A percentile compares a stretch with the other conserved stretches of the same genome.
phyloP scores from a whole-genome alignment of 2,888 invertebrate species.

The Tetragonula carbonaria region DNA sequence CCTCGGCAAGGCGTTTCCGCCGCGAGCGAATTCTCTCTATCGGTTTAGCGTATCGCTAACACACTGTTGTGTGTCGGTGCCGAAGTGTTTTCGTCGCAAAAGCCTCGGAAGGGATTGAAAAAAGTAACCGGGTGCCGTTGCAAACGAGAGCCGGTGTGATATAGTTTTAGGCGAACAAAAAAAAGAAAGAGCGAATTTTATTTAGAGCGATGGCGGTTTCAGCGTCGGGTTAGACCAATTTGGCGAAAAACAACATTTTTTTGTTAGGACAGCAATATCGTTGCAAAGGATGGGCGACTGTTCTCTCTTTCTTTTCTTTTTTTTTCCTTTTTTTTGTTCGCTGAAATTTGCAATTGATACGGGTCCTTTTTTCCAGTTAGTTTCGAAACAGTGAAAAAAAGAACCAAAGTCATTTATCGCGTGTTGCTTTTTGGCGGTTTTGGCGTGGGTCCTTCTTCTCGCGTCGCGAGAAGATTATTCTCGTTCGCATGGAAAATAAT shows the following conservation, averaged over 20 bases:
- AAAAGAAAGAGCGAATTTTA: neutral
- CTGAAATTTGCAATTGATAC: neutral
- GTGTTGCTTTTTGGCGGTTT: neutral
- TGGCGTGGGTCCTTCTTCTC: neutral
- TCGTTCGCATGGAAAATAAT: neutral
- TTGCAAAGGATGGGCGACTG: neutral
- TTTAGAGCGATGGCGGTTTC: too few species aligned
- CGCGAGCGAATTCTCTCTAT: constrained; percentile 6
- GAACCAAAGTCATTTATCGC: neutral
- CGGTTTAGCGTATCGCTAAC: constrained; percentile 18
- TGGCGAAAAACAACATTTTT: neutral
- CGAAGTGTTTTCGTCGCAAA: constrained; percentile 10
- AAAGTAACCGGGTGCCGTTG: neutral
- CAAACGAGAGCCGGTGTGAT: neutral
- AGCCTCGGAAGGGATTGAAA: neutral
- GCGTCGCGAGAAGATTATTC: too few species aligned
- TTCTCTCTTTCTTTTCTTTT: too few species aligned
- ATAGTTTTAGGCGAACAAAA: neutral
- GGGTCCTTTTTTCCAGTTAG: neutral
- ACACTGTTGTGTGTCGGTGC: neutral
- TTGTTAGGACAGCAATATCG: neutral
- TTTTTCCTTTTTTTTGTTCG: neutral
- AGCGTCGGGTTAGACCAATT: neutral
- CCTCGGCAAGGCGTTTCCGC: constrained; percentile 7
- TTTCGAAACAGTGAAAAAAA: neutral